A percentile compares a stretch with the other conserved stretches of the same genome.
Conservation (phyloP, 2,888 invertebrate species). For the Aphodius granarius region DNA sequence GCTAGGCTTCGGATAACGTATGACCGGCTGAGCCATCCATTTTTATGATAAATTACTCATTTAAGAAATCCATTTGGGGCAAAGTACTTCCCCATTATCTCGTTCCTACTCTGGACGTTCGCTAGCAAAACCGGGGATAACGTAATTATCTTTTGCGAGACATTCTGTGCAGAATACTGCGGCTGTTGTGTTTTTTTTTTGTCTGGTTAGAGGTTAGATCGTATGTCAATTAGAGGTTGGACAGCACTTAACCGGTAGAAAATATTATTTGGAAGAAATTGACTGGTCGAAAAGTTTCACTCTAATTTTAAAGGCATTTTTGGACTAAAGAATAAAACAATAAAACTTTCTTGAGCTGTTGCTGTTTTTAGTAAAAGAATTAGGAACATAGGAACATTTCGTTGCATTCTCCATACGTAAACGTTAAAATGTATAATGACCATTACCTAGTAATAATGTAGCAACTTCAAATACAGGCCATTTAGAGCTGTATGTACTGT, state of each 20-base stretch:
- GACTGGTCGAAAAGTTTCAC: neutral
- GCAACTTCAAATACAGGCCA: too few species aligned
- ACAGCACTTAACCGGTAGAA: neutral
- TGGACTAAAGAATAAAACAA: too few species aligned
- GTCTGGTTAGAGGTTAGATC: too few species aligned
- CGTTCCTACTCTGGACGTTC: neutral
- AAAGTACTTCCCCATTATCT: neutral
- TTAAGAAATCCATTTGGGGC: neutral
- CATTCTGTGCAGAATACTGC: neutral
- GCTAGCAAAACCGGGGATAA: neutral
- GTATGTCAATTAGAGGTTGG: neutral
- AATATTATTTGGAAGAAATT: neutral
- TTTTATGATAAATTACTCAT: neutral
- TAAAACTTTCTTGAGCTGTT: too few species aligned
- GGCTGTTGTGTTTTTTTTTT: neutral
- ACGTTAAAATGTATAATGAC: too few species aligned
- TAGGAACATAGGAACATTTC: too few species aligned
- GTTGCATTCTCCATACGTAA: too few species aligned
- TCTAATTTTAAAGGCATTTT: too few species aligned
- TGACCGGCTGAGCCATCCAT: neutral
- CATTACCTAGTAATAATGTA: too few species aligned
- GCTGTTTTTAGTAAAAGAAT: too few species aligned
- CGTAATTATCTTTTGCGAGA: neutral
- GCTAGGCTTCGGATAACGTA: neutral
- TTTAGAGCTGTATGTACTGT: too few species aligned